phyloP scores from a whole-genome alignment of 2,888 invertebrate species.

The Acronicta aceris region DNA sequence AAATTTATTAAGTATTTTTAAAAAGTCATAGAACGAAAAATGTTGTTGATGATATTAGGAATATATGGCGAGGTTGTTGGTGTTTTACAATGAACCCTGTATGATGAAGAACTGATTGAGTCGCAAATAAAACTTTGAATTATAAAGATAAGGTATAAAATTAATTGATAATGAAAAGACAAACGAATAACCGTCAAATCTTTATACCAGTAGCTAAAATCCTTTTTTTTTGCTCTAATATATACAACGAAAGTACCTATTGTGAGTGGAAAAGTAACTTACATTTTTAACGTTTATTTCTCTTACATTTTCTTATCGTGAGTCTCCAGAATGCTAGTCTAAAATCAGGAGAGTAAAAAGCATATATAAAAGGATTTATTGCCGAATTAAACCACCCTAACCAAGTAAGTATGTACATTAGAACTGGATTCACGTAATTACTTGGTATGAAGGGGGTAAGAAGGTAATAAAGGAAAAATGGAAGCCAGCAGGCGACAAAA shows the following conservation, averaged over 20 bases:
- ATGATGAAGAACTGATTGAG: too few species aligned
- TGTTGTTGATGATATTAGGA: too few species aligned
- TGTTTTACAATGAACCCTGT: too few species aligned
- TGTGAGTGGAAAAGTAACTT: slow-evolving; percentile 20
- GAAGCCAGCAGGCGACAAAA: slow-evolving; percentile 96
- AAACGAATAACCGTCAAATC: slow-evolving; percentile 4
- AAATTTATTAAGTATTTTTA: too few species aligned
- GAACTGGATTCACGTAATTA: slow-evolving; percentile 89
- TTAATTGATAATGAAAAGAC: slow-evolving; percentile 2
- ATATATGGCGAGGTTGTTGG: too few species aligned
- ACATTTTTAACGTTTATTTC: slow-evolving; percentile 68
- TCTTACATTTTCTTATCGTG: slow-evolving; percentile 92
- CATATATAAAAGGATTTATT: slow-evolving; percentile 97
- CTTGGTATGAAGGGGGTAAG: slow-evolving; percentile 93
- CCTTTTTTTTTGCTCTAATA: slow-evolving; percentile 35
- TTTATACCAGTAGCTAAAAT: slow-evolving; percentile 17
- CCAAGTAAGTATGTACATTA: slow-evolving; percentile 95
- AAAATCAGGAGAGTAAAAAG: slow-evolving; percentile 96
- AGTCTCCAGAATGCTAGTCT: slow-evolving; percentile 95
- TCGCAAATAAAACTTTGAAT: slow-evolving; percentile 7
- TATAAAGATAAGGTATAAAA: slow-evolving; percentile 4
- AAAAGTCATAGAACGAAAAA: too few species aligned
- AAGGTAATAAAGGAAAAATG: slow-evolving; percentile 95
- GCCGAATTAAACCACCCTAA: slow-evolving; percentile 97
- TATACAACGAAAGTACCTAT: slow-evolving; percentile 34